Evolutionary conservation across 92 coral and sea anemone species (phyloP), one percentile per base, ranked within the genome.

Genomic region (Muricea muricata): DNA sequence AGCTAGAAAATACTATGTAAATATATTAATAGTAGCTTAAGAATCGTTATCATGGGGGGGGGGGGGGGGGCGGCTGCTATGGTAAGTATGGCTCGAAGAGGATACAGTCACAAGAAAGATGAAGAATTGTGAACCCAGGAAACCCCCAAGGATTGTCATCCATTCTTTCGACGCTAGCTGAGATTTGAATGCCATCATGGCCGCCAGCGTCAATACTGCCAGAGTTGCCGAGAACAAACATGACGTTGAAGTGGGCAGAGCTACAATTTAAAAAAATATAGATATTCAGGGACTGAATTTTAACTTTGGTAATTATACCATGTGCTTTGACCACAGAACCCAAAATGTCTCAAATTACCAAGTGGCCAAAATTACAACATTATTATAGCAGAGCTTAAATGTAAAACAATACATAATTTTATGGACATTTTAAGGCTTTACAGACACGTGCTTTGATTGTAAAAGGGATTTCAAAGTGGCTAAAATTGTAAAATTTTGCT

Each of bases 111-210:
- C 42, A 28, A 93, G 92, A 78, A 92, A 97, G 24, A 97, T 85
- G 83, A 97, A 97, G n/a, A 97, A 86, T 80, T 94, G 99, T n/a
- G 99, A 94, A n/a, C 99, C 99, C 57, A 91, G 67, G 58, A 97
- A 97, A 34, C 99, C 99, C 26, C 99, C 99, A 3, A 97, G 79
- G 32, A 97, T 97, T 6, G 99, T 97, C 98, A 93, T 92, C 99
- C 99, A 97, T 83, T 97, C 97, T 33, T 91, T 90, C 39, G 96
- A 84, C 21, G 97, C 99, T 80, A 97, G 88, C 86, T 92, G 95
- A 25, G 91, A 87, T 83, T 97, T 97, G 92, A 97, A 97, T 87
- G 93, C 93, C 93, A 93, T 97, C 99, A 97, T 97, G 73, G 91
- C 93, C 68, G 99, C 98, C 80, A 93, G 93, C 0, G 95, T 97